Evolutionary conservation across 2,113 vertebrate genomes (phyloP).

Genomic region (Thunnus thynnus): DNA sequence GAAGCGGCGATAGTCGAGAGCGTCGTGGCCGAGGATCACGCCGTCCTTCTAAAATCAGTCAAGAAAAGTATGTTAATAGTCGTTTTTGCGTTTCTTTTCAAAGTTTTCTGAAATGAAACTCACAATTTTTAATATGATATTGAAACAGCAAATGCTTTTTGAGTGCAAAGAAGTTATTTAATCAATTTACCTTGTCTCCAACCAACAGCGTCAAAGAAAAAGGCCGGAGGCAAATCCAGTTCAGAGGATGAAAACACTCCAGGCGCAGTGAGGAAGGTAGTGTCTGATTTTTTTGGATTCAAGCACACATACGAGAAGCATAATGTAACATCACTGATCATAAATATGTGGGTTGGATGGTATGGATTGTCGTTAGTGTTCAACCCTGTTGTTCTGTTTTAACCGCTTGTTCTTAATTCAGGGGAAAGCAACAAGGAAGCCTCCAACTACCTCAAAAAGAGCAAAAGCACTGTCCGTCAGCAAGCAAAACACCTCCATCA

Average conservation of each 20-base stretch:
- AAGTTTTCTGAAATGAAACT: not conserved
- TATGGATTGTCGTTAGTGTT: not conserved
- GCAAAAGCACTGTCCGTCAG: slow-evolving; percentile 72
- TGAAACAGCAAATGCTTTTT: too few relatives aligned
- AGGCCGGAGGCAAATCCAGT: slow-evolving; percentile 34
- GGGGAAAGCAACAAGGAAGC: slow-evolving; percentile 76
- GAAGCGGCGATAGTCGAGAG: slow-evolving; percentile 78
- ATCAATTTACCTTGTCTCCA: not conserved
- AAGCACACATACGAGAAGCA: not conserved
- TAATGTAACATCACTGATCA: not conserved
- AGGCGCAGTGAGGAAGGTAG: slow-evolving; percentile 74
- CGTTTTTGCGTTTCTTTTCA: not conserved
- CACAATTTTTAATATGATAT: too few relatives aligned
- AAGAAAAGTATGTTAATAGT: slow-evolving; percentile 72
- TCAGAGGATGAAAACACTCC: slow-evolving; percentile 76
- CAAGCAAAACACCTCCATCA: slow-evolving; percentile 73
- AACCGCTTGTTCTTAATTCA: slow-evolving; percentile 47
- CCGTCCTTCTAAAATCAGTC: slow-evolving; percentile 69
- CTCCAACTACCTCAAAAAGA: slow-evolving; percentile 78
- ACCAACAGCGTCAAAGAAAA: slow-evolving; percentile 70
- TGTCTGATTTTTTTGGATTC: not conserved
- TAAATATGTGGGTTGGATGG: too few relatives aligned
- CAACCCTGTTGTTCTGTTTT: not conserved
- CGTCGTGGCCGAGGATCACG: slow-evolving; percentile 75
- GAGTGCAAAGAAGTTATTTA: too few relatives aligned